These are phyloP conservation scores for Rhopalosiphum padi DNA, from an alignment of 1,140 invertebrate species.

Conservation along the genomic window DNA sequence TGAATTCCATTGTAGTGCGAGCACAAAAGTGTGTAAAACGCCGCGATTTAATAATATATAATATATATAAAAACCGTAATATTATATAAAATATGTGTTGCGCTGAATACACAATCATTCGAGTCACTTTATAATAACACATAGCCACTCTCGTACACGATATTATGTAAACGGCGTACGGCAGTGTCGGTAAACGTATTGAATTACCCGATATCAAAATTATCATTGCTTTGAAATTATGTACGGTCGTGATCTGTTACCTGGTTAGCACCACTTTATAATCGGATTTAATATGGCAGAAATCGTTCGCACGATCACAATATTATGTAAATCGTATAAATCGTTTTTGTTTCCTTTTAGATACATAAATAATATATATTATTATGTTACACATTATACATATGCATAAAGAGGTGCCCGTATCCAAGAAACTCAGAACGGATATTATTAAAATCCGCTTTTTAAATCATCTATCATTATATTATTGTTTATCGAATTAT, in stretches of 20 bases:
- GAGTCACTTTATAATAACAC: background rate
- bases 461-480: background rate
- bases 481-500: conserved; percentile 19
- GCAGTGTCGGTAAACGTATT: background rate
- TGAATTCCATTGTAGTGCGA: background rate
- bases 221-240: conserved; percentile 11
- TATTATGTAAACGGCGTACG: background rate
- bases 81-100: background rate
- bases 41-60: background rate
- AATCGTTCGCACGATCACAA: background rate
- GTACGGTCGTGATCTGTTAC: conserved; percentile 38
- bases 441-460: background rate
- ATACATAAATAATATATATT: background rate
- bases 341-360: conserved; percentile 12
- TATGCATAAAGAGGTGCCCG: background rate
- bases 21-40: background rate
- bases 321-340: background rate
- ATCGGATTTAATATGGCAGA: background rate
- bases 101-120: background rate
- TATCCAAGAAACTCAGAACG: background rate
- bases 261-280: conserved; percentile 3
- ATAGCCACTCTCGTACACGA: background rate
- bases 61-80: background rate
- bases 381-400: background rate
- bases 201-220: background rate